Percentiles rank a stretch among this genome's conserved stretches.
Evolutionary conservation across 35 echinoderm and acorn worm species (phyloP).

Genomic region (Apostichopus parvimensis): DNA sequence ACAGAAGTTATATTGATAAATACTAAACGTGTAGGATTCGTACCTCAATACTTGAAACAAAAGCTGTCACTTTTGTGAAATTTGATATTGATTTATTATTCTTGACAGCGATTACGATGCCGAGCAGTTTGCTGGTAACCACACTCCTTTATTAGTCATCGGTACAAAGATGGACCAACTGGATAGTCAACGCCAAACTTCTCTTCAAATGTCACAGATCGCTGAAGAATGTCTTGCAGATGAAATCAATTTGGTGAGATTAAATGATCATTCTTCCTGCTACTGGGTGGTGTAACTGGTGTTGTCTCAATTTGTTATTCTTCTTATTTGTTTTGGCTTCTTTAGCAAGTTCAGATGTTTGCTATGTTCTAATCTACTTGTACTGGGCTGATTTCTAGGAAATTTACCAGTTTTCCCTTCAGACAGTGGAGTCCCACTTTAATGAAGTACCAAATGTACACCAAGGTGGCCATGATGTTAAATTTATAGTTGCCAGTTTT

Average conservation of each 20-base stretch:
- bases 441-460: too few relatives aligned
- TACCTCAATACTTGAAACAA: too few relatives aligned
- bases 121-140: conserved; percentile 92
- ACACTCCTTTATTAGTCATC: conserved; percentile 86
- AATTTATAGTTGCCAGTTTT: too few relatives aligned
- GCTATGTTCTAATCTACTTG: too few relatives aligned
- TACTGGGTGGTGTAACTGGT: background rate
- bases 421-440: too few relatives aligned
- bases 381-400: too few relatives aligned
- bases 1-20: too few relatives aligned
- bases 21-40: too few relatives aligned
- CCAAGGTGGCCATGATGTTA: too few relatives aligned
- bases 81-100: conserved; percentile 10
- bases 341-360: too few relatives aligned
- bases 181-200: conserved; percentile 70
- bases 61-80: background rate
- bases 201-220: conserved; percentile 72
- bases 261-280: background rate
- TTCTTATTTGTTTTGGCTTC: background rate
- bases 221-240: conserved; percentile 97
- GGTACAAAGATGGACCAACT: conserved; percentile 91
- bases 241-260: conserved; percentile 96
- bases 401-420: too few relatives aligned
- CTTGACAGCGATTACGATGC: conserved; percentile 83
- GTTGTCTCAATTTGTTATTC: background rate